Evolutionary conservation across 2,113 vertebrate genomes (phyloP).

Genomic region (Odocoileus hemionus): DNA sequence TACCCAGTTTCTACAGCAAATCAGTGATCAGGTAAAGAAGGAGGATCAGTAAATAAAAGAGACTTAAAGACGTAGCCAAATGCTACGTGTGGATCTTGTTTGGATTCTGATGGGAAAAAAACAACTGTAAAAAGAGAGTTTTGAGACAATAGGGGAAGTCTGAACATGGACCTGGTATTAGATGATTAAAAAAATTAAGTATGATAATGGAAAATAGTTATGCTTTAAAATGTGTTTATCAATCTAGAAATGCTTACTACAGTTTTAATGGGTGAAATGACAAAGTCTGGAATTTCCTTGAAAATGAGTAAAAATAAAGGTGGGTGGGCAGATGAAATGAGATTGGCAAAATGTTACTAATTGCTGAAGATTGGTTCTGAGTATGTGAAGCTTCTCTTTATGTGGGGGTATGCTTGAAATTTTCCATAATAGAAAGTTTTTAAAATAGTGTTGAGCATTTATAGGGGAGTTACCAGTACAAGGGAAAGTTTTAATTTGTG

Average conservation of each 20-base stretch:
- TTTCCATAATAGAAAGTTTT: neutral
- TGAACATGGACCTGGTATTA: neutral
- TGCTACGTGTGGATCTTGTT: neutral
- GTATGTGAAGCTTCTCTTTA: neutral
- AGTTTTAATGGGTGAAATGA: neutral
- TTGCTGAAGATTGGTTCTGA: neutral
- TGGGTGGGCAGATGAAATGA: neutral
- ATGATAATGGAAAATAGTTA: neutral
- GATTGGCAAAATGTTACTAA: neutral
- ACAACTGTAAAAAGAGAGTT: neutral
- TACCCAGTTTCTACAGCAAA: neutral
- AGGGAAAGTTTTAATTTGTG: neutral
- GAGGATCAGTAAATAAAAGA: neutral
- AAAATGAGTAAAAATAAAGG: neutral
- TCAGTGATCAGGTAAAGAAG: neutral
- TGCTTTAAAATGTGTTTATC: neutral
- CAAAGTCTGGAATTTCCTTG: neutral
- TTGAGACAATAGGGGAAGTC: neutral
- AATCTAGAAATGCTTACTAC: neutral
- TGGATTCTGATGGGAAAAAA: neutral
- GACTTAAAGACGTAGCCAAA: neutral
- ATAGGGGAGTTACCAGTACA: neutral
- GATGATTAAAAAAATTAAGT: neutral
- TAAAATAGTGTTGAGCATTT: neutral
- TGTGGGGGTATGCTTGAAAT: neutral